Conservation (phyloP, 2,888 invertebrate genomes). For the Smittia sp. region DNA sequence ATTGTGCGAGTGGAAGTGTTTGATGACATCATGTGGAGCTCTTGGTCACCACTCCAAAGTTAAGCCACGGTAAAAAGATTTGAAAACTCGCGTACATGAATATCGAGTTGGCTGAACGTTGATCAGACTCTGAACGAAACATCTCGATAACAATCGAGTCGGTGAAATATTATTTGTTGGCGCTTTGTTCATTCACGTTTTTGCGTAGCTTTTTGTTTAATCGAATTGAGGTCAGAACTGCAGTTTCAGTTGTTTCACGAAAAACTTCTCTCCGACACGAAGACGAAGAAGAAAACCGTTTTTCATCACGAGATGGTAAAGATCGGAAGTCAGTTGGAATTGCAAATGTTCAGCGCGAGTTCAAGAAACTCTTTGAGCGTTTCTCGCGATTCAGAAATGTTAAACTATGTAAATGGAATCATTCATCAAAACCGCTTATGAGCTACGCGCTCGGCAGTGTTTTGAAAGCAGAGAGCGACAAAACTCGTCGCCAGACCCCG, state of each 20-base stretch:
- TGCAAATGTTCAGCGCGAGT: not conserved
- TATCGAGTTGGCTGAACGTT: not conserved
- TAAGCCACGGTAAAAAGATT: too few relatives aligned
- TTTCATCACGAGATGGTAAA: not conserved
- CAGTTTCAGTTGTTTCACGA: not conserved
- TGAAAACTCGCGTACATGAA: too few relatives aligned
- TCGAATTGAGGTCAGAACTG: slow-evolving; percentile 28
- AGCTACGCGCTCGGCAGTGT: not conserved
- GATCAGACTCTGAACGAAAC: slow-evolving; percentile 13
- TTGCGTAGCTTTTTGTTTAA: slow-evolving; percentile 19
- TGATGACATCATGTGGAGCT: slow-evolving; percentile 1
- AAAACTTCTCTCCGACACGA: not conserved
- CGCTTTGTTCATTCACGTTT: slow-evolving; percentile 35
- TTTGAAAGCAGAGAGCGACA: not conserved
- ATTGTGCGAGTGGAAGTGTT: not conserved
- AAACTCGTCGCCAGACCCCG: not conserved
- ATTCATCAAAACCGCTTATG: too few relatives aligned
- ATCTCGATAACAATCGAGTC: slow-evolving; percentile 34
- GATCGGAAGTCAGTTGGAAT: slow-evolving; percentile 13
- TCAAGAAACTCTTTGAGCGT: slow-evolving; percentile 7
- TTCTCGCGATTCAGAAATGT: not conserved
- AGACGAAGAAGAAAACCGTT: not conserved
- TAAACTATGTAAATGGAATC: not conserved
- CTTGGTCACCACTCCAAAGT: not conserved
- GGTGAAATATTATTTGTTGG: slow-evolving; percentile 26